Conservation (phyloP, 2,888 invertebrate genomes). For the Hesperia comma region DNA sequence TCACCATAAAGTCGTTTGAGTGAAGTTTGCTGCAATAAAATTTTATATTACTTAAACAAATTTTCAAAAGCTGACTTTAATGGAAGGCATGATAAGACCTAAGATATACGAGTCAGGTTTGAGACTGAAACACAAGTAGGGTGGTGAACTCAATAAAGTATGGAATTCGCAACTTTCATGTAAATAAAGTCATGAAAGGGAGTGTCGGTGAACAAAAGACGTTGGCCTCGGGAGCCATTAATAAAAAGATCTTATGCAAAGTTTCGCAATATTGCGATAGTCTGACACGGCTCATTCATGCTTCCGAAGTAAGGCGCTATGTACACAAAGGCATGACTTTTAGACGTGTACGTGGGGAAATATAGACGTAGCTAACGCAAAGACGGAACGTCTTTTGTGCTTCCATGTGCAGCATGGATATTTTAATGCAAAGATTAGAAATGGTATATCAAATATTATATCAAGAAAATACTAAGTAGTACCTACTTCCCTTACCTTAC, state of each 20-base stretch:
- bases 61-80: constrained; percentile 13
- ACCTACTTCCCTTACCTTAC: no score
- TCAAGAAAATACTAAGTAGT: no score
- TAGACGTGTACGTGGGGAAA: no score
- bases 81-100: constrained; percentile 11
- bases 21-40: constrained; percentile 20
- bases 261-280: constrained; percentile 76
- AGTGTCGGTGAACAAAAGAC: constrained; percentile 65
- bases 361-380: no score
- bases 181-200: constrained; percentile 48
- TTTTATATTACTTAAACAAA: constrained; percentile 6
- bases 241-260: constrained; percentile 71
- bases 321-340: not conserved
- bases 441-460: no score
- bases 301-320: constrained; percentile 17
- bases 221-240: constrained; percentile 53
- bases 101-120: constrained; percentile 8
- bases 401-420: no score
- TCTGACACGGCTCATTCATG: constrained; percentile 34
- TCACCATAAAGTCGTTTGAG: not conserved
- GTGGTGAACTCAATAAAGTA: constrained; percentile 52
- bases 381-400: no score
- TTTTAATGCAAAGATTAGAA: no score
- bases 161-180: constrained; percentile 60
- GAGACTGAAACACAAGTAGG: constrained; percentile 11